phyloP scores from a whole-genome alignment of 2,113 vertebrate species.

The Halichoerus grypus region DNA sequence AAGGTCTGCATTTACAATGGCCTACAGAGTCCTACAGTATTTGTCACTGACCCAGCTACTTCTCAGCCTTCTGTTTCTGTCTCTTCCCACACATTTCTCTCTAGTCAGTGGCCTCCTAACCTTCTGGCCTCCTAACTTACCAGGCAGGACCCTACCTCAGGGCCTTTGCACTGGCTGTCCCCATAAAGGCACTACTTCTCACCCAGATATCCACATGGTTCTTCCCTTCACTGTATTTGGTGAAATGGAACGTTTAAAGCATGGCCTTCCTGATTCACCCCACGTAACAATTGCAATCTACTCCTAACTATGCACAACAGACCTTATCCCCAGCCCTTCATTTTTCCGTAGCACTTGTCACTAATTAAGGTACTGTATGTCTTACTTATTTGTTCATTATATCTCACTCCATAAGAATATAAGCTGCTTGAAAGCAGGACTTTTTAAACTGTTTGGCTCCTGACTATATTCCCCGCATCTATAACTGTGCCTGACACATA shows the following conservation, averaged over 20 bases:
- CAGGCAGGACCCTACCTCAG: neutral
- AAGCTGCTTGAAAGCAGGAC: neutral
- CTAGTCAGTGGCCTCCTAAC: neutral
- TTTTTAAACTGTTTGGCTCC: neutral
- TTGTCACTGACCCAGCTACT: neutral
- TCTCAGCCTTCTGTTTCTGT: neutral
- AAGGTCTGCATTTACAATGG: neutral
- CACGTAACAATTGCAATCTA: neutral
- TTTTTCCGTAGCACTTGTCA: neutral
- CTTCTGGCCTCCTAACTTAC: neutral
- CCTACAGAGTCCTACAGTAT: neutral
- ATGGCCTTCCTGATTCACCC: neutral
- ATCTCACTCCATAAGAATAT: neutral
- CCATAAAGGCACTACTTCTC: neutral
- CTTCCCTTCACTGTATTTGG: neutral
- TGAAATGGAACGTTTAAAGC: neutral
- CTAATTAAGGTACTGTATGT: neutral
- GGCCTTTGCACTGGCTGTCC: neutral
- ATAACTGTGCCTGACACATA: neutral
- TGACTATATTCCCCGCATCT: neutral
- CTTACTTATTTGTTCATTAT: neutral
- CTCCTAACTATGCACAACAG: neutral
- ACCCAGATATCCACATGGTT: neutral
- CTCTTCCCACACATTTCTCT: neutral
- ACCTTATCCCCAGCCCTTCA: neutral